Evolutionary conservation across 2,113 vertebrate species (phyloP).

Genomic region (Sylvilagus bachmani): DNA sequence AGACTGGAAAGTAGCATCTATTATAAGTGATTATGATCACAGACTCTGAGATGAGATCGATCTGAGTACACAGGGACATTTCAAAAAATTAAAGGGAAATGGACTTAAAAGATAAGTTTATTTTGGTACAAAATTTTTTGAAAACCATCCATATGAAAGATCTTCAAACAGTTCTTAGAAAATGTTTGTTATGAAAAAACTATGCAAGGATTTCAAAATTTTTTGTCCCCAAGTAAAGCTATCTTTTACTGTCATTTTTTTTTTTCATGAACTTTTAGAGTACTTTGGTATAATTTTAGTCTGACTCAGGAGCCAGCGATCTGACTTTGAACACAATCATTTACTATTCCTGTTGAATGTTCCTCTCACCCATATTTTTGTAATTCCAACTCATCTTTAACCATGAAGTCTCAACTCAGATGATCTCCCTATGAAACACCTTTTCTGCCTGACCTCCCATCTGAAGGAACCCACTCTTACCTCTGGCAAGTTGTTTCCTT

Average conservation of each 20-base stretch:
- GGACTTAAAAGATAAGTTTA: too few species aligned
- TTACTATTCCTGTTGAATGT: constrained; percentile 13
- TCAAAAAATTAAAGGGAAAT: too few species aligned
- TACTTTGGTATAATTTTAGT: background rate
- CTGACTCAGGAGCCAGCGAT: background rate
- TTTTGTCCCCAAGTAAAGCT: too few species aligned
- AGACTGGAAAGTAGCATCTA: background rate
- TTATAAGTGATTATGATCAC: background rate
- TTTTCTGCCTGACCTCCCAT: background rate
- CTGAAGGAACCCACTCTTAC: background rate
- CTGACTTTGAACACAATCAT: background rate
- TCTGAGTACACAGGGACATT: too few species aligned
- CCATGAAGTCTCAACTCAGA: background rate
- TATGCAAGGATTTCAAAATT: too few species aligned
- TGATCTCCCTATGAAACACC: background rate
- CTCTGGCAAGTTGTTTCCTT: constrained; percentile 1
- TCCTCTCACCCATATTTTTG: background rate
- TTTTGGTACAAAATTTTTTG: too few species aligned
- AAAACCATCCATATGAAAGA: too few species aligned
- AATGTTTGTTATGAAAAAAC: too few species aligned
- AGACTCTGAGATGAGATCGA: background rate
- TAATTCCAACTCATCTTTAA: background rate
- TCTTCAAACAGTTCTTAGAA: too few species aligned
- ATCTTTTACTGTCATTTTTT: too few species aligned
- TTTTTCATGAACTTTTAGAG: too few species aligned